Base-by-base conservation (phyloP, 2,888 invertebrate species). In the Cyaniris semiargus region DNA sequence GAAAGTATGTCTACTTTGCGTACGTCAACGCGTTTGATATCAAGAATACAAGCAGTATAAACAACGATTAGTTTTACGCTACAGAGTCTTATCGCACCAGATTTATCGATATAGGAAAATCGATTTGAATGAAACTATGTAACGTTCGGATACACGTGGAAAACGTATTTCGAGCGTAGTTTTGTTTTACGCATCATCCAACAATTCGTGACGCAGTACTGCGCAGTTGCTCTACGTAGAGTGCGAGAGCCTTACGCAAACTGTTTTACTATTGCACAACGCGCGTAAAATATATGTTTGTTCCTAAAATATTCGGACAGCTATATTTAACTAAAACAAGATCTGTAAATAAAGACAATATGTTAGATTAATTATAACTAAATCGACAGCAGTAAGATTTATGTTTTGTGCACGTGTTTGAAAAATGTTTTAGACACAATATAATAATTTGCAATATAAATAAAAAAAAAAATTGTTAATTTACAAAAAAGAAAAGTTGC, bases 161-260 rank as follows among this genome's bases (percentile, higher is more conserved):
- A 66, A 66, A 66, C 27, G 66, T 66, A 31, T 31, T 66, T 66
- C 21, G 13, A 66, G 5, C 71, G 70, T 71, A 71, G 70, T 34
- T 38, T 71, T 71, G 38, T n/a, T 71, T 71, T 71, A 71, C 70
- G 71, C 38, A 71, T 34, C 71, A 71, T 31, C 66, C 66, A 71
- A 21, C 38, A n/a, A 71, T 71, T 38, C 38, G 38, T 71, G 34
- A 71, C 71, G 71, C 71, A 38, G 71, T 38, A 71, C 71, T 71
- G 71, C 71, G 71, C 71, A 71, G 38, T 71, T 71, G n/a, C 27
- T 27, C 66, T 27, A 31, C 15, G 66, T 31, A 27, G 13, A 58
- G 21, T n/a, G 21, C 21, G n/a, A 60, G 15, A 66, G 66, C 66
- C 27, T 66, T 27, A 60, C 60, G 8, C 23, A 60, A 66, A 66